Evolutionary conservation across 2,113 vertebrate species (phyloP).

Genomic region (Hemibagrus wyckioides): DNA sequence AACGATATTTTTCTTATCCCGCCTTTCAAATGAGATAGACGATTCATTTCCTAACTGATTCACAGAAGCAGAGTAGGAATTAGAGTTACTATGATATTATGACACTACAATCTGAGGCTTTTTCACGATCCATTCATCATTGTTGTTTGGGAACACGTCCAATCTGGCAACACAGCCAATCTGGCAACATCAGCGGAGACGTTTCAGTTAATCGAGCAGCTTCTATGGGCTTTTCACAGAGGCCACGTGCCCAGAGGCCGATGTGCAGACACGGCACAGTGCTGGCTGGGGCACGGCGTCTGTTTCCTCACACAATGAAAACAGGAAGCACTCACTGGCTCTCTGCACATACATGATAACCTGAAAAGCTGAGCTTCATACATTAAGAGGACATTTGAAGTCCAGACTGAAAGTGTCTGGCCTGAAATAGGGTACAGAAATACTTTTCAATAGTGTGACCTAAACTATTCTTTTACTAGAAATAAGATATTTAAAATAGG

Average conservation of each 20-base stretch:
- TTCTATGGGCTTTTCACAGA: not conserved
- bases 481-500: not conserved
- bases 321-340: constrained; percentile 43
- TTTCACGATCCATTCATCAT: not conserved
- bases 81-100: not conserved
- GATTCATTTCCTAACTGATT: not conserved
- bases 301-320: constrained; percentile 52
- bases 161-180: constrained; percentile 4
- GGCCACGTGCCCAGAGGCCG: constrained; percentile 30
- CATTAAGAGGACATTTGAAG: not conserved
- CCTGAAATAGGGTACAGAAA: not conserved
- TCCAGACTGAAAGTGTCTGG: not conserved
- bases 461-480: not conserved
- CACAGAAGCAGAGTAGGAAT: not conserved
- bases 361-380: constrained; percentile 1
- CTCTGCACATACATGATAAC: constrained; percentile 43
- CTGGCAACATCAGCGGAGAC: not conserved
- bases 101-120: not conserved
- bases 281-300: constrained; percentile 21
- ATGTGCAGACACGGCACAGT: constrained; percentile 27
- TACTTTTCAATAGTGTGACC: not conserved
- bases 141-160: not conserved
- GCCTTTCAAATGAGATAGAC: not conserved
- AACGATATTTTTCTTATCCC: not conserved
- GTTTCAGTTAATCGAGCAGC: constrained; percentile 23